A percentile compares a stretch with the other conserved stretches of the same genome.
These are phyloP conservation scores for Drosophila suboccidentalis DNA, from an alignment of 2,888 invertebrate species.

Conservation along the genomic window DNA sequence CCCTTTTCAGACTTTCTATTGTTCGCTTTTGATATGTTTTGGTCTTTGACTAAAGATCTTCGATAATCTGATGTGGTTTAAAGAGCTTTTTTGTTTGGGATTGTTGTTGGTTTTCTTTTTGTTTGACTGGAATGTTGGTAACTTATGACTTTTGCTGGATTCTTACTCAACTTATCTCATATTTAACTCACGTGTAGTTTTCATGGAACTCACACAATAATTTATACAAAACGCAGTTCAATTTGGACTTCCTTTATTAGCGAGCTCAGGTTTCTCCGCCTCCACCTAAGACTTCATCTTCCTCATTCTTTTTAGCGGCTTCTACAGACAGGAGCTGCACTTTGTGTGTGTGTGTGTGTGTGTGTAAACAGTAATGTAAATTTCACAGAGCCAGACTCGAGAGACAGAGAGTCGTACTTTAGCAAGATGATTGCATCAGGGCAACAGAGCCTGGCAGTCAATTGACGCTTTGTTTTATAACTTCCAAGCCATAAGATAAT, in stretches of 20 bases:
- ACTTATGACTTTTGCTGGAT: conserved; percentile 20
- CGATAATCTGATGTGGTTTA: conserved; percentile 31
- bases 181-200: conserved; percentile 37
- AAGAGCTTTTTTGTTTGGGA: not conserved
- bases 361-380: conserved; percentile 57
- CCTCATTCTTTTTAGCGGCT: conserved; percentile 40
- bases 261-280: conserved; percentile 1
- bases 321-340: conserved; percentile 44
- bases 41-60: conserved; percentile 21
- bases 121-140: conserved; percentile 2
- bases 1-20: conserved; percentile 28
- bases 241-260: conserved; percentile 48
- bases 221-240: conserved; percentile 21
- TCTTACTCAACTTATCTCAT: conserved; percentile 21
- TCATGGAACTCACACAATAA: conserved; percentile 19
- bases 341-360: conserved; percentile 28
- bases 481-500: conserved; percentile 76
- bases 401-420: conserved; percentile 25
- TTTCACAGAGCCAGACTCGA: conserved; percentile 40
- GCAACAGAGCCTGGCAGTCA: conserved; percentile 67
- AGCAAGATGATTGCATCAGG: conserved; percentile 52
- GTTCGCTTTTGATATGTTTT: conserved; percentile 18
- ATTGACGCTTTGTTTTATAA: conserved; percentile 81
- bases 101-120: not conserved
- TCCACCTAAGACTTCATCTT: conserved; percentile 4